phyloP scores from a whole-genome alignment of 2,113 vertebrate genomes.

The Phyllostomus discolor region DNA sequence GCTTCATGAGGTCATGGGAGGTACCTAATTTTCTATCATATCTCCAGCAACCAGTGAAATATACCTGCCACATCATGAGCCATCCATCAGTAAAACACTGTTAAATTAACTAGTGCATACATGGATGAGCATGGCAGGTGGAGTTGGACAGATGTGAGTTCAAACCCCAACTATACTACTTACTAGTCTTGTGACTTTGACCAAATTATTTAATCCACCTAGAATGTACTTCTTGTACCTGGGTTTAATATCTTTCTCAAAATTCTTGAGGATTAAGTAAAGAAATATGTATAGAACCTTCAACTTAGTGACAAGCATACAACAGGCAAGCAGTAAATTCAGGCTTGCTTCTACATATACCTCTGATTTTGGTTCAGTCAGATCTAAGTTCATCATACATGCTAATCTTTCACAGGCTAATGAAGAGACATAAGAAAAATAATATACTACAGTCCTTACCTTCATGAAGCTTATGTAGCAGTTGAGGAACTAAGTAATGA shows the following conservation, averaged over 20 bases:
- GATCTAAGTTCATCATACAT: neutral
- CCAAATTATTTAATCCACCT: neutral
- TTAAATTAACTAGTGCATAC: neutral
- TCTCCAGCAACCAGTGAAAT: neutral
- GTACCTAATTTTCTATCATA: neutral
- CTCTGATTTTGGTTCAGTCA: neutral
- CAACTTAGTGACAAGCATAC: neutral
- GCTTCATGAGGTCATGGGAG: neutral
- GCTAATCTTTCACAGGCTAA: neutral
- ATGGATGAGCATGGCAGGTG: neutral
- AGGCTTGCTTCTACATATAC: neutral
- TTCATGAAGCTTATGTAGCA: neutral
- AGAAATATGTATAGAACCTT: neutral
- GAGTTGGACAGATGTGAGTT: neutral
- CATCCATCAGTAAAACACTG: neutral
- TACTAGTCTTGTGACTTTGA: neutral
- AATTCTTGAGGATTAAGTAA: neutral
- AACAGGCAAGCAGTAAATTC: neutral
- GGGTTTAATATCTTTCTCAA: neutral
- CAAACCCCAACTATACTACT: neutral
- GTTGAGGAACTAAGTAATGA: neutral
- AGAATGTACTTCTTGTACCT: neutral
- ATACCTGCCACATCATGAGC: neutral
- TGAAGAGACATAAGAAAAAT: neutral
- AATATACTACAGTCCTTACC: neutral